Percentiles rank a stretch among this genome's conserved stretches.
Conservation (phyloP, 2,888 invertebrate species). For the Stomorhina lunata region DNA sequence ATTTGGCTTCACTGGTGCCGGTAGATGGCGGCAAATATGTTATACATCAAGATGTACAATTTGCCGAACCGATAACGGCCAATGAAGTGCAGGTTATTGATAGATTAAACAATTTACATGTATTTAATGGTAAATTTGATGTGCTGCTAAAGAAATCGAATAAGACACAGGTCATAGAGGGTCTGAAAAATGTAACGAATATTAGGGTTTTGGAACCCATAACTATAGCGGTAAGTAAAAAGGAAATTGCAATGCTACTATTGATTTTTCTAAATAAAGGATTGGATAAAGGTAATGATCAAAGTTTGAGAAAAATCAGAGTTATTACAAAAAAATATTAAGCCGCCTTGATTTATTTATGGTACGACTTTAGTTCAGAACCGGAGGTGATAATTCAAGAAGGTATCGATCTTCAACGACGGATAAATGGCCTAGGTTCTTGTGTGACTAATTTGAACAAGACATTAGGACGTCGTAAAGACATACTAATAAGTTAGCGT, state of each 20-base stretch:
- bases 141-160: conserved; percentile 79
- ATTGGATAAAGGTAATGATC: no score
- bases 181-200: conserved; percentile 79
- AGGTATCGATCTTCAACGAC: no score
- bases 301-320: no score
- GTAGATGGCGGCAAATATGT: conserved; percentile 77
- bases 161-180: conserved; percentile 79
- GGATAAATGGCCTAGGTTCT: no score
- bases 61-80: conserved; percentile 77
- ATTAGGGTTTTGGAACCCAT: conserved; percentile 80
- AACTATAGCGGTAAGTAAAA: conserved; percentile 72
- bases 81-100: conserved; percentile 78
- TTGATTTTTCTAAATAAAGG: no score
- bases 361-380: no score
- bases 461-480: no score
- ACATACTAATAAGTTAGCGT: no score
- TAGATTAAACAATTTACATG: conserved; percentile 80
- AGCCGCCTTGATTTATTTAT: no score
- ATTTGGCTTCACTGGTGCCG: conserved; percentile 76
- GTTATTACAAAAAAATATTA: no score
- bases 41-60: conserved; percentile 80
- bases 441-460: no score
- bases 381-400: no score
- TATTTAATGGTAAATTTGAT: conserved; percentile 79
- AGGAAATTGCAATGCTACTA: not conserved